phyloP scores from a whole-genome alignment of 2,113 vertebrate genomes.

The Nycticorax nycticorax region DNA sequence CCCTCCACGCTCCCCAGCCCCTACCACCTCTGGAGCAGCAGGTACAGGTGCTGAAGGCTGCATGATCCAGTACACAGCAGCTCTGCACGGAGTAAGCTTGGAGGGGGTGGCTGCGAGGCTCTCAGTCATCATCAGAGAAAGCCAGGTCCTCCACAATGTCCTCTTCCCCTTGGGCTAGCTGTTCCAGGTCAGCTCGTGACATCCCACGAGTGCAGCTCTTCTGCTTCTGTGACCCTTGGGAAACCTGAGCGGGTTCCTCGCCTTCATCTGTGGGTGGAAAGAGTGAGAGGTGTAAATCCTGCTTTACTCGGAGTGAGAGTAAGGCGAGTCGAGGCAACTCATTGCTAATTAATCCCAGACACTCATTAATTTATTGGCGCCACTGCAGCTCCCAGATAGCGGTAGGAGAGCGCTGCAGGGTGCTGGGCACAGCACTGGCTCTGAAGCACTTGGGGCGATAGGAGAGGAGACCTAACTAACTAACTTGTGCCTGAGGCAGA shows the following conservation, averaged over 20 bases:
- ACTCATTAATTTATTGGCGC: conserved; percentile 60
- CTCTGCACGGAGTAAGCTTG: not conserved
- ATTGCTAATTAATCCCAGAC: conserved; percentile 65
- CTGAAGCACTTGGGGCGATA: rapidly evolving
- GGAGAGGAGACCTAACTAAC: not conserved
- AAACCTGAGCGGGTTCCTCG: rapidly evolving
- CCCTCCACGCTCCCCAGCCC: not conserved
- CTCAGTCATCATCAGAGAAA: conserved; percentile 82
- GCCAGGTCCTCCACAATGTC: conserved; percentile 90
- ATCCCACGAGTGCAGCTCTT: not conserved
- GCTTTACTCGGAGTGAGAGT: not conserved
- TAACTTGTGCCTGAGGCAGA: not conserved
- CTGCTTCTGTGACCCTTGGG: not conserved
- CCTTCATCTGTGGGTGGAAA: conserved; percentile 28
- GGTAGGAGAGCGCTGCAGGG: not conserved
- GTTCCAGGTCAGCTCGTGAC: conserved; percentile 77
- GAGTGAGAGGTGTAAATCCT: conserved; percentile 5
- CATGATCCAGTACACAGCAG: not conserved
- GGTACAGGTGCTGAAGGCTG: not conserved
- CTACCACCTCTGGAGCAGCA: not conserved
- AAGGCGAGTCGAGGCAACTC: conserved; percentile 17
- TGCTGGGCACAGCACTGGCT: not conserved
- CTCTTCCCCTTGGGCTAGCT: conserved; percentile 83
- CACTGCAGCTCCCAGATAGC: not conserved
- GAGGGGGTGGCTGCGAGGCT: not conserved